phyloP scores from a whole-genome alignment of 1,140 invertebrate species.

The Microplitis demolitor region DNA sequence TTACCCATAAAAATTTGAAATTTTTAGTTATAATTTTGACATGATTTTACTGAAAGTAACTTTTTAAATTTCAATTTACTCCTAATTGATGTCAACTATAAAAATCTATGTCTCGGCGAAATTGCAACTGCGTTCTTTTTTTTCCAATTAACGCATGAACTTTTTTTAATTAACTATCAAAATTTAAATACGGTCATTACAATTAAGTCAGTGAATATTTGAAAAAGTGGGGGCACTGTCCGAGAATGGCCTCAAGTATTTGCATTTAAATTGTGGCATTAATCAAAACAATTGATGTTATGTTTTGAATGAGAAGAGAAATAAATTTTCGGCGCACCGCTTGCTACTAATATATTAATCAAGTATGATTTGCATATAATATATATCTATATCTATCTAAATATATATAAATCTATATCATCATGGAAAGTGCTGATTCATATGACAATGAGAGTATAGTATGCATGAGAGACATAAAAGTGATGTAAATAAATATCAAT shows the following conservation, averaged over 20 bases:
- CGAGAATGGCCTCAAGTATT: constrained; percentile 3
- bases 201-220: no score
- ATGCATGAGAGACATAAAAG: neutral
- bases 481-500: constrained; percentile 9
- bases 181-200: no score
- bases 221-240: no score
- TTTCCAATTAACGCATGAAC: no score
- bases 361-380: constrained; percentile 35
- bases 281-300: constrained; percentile 1
- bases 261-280: constrained; percentile 32
- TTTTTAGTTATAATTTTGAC: no score
- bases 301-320: constrained; percentile 31
- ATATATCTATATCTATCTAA: no score
- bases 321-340: constrained; percentile 45
- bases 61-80: no score
- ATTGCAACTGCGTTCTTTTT: no score
- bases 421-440: constrained; percentile 11
- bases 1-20: no score
- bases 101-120: no score
- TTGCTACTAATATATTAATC: constrained; percentile 39
- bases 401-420: constrained; percentile 11
- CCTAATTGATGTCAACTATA: no score
- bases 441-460: neutral
- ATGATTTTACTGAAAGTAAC: neutral
- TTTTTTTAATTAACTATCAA: no score